phyloP scores from a whole-genome alignment of 2,797 vertebrate species.

The Chaetodon trifasciatus region DNA sequence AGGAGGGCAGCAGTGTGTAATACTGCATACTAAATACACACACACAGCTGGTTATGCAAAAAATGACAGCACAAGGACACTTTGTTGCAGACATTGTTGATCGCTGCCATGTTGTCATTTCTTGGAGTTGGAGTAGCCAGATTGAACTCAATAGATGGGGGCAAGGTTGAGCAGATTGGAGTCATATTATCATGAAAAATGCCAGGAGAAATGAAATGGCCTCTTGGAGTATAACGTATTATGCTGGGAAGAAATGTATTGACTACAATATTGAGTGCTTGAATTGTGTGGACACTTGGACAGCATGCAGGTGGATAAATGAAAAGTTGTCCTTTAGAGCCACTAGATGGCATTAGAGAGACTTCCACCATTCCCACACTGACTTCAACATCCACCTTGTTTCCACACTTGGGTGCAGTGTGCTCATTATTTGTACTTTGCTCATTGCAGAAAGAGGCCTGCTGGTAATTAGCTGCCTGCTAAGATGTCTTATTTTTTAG shows the following conservation, averaged over 20 bases:
- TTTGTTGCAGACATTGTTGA: slow-evolving; percentile 64
- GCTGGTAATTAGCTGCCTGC: background rate
- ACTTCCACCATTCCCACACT: background rate
- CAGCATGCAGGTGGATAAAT: background rate
- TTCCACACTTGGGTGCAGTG: accelerated
- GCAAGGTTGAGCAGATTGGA: background rate
- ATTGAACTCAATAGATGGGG: slow-evolving; percentile 16
- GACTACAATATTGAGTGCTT: background rate
- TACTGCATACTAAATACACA: slow-evolving; percentile 70
- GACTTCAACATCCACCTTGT: background rate
- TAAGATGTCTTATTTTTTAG: background rate
- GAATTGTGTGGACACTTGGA: background rate
- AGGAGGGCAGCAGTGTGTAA: slow-evolving; percentile 71
- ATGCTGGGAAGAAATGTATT: background rate
- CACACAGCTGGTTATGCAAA: slow-evolving; percentile 54
- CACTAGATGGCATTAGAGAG: slow-evolving; percentile 32
- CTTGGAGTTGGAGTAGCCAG: slow-evolving; percentile 5
- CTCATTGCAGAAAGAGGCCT: background rate
- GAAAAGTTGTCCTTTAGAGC: background rate
- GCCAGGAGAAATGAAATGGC: too few species aligned
- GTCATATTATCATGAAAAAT: background rate
- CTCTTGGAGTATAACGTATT: background rate
- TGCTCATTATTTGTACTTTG: background rate
- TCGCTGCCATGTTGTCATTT: slow-evolving; percentile 33
- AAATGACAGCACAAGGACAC: slow-evolving; percentile 64